phyloP scores from a whole-genome alignment of 2,113 vertebrate species.

The Colaptes auratus region DNA sequence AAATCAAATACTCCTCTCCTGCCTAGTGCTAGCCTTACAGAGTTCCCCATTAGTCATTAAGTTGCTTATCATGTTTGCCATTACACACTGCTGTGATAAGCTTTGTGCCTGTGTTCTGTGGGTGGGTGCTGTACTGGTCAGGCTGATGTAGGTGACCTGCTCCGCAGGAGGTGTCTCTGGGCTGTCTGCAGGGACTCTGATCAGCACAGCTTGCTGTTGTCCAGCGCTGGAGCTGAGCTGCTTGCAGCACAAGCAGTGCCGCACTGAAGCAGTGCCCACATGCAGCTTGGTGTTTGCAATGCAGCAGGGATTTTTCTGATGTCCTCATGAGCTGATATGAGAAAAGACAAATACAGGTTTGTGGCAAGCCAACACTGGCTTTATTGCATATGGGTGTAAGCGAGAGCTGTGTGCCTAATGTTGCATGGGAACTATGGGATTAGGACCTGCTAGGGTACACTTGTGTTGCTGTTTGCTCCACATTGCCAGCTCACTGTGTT shows the following conservation, averaged over 20 bases:
- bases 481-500: neutral
- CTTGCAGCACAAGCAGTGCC: neutral
- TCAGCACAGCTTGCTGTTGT: neutral
- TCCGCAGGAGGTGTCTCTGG: fast-evolving
- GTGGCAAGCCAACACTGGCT: neutral
- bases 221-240: fast-evolving
- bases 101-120: neutral
- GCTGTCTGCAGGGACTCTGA: neutral
- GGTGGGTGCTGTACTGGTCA: neutral
- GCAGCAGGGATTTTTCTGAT: neutral
- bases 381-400: neutral
- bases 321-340: neutral
- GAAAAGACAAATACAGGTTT: neutral
- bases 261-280: neutral
- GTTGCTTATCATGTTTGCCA: neutral
- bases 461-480: neutral
- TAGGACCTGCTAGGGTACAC: neutral
- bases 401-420: neutral
- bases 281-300: neutral
- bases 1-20: neutral
- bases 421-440: neutral
- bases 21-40: neutral
- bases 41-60: constrained; percentile 39
- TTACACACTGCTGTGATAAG: neutral
- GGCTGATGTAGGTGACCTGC: neutral